Conservation (phyloP, 2,888 invertebrate genomes). For the Drosophila anceps region DNA sequence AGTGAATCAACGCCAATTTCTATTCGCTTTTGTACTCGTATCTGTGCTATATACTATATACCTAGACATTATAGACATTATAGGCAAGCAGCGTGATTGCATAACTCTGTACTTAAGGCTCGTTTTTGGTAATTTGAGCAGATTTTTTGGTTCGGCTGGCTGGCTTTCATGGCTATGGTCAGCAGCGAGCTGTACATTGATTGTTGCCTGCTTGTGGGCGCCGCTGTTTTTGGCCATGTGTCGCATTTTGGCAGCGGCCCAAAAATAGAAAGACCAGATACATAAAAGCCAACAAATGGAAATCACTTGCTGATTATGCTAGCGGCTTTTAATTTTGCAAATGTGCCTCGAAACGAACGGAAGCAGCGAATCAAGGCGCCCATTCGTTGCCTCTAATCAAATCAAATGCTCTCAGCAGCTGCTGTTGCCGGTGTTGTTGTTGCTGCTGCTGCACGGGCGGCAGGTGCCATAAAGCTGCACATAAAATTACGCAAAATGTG, state of each 20-base stretch:
- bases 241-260: conserved; percentile 70
- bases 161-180: conserved; percentile 9
- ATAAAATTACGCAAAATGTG: conserved; percentile 63
- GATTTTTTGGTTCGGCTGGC: conserved; percentile 15
- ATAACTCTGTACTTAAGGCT: not conserved
- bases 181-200: conserved; percentile 12
- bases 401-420: conserved; percentile 40
- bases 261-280: conserved; percentile 31
- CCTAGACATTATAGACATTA: not conserved
- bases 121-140: conserved; percentile 1
- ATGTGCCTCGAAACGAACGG: conserved; percentile 43
- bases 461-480: conserved; percentile 63
- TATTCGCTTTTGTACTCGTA: not conserved
- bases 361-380: conserved; percentile 50
- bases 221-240: conserved; percentile 58
- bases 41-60: not conserved
- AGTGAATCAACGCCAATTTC: not conserved
- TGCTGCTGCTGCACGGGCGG: conserved; percentile 3
- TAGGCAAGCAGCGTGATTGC: conserved; percentile 1
- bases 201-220: conserved; percentile 39
- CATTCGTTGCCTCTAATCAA: conserved; percentile 53
- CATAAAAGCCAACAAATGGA: conserved; percentile 27
- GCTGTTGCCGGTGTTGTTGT: not conserved
- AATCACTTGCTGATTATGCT: conserved; percentile 72
- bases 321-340: conserved; percentile 74